These are phyloP conservation scores for Pachliopta kotzebuea DNA, from an alignment of 2,888 invertebrate genomes.

Conservation along the genomic window DNA sequence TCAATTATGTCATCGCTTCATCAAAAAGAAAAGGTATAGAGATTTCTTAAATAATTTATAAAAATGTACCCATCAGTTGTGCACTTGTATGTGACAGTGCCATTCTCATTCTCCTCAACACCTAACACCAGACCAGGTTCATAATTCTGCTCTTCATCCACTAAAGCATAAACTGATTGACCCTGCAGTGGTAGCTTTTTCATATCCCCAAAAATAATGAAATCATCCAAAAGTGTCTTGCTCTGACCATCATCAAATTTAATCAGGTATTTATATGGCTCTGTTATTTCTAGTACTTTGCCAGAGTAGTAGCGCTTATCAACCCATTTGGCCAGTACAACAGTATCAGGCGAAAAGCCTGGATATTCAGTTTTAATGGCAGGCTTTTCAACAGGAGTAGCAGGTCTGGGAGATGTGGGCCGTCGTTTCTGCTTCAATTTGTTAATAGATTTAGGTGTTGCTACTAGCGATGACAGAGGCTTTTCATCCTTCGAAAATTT, in stretches of 20 bases:
- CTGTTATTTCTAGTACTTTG: slow-evolving; percentile 77
- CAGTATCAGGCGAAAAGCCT: slow-evolving; percentile 64
- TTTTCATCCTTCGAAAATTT: slow-evolving; percentile 69
- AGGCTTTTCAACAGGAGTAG: slow-evolving; percentile 66
- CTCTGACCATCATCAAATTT: slow-evolving; percentile 83
- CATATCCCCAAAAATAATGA: slow-evolving; percentile 79
- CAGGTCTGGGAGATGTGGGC: slow-evolving; percentile 67
- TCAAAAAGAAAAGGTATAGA: no score
- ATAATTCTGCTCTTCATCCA: slow-evolving; percentile 76
- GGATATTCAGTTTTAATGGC: slow-evolving; percentile 59
- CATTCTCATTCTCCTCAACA: slow-evolving; percentile 66
- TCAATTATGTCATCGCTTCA: no score
- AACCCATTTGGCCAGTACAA: slow-evolving; percentile 84
- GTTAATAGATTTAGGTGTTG: slow-evolving; percentile 67
- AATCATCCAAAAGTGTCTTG: slow-evolving; percentile 80
- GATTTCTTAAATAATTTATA: neutral
- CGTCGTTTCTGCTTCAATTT: slow-evolving; percentile 68
- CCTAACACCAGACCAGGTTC: slow-evolving; percentile 76
- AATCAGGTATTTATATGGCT: slow-evolving; percentile 81
- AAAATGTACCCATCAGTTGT: slow-evolving; percentile 70
- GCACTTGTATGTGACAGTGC: slow-evolving; percentile 69
- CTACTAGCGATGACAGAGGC: slow-evolving; percentile 53
- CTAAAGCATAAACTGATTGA: slow-evolving; percentile 78
- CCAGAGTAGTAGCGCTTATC: slow-evolving; percentile 85
- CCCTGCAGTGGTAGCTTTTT: slow-evolving; percentile 75